Evolutionary conservation across 2,113 vertebrate species (phyloP), one percentile per base, ranked within the genome.

Genomic region (Neolamprologus modestus): DNA sequence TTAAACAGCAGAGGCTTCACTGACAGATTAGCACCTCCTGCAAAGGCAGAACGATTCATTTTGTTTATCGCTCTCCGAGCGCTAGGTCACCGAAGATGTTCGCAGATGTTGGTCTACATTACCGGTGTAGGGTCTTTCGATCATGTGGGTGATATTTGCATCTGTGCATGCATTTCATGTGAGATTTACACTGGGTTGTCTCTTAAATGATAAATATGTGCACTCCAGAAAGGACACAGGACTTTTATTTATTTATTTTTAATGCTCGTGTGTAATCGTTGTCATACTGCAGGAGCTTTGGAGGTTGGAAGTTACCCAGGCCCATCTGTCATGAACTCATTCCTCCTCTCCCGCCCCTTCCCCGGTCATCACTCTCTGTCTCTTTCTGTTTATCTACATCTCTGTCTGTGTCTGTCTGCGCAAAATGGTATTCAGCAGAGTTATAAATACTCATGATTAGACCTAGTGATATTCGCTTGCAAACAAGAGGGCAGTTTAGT

Each of bases 281-380:
- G 87, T 91, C 87, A 87, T 90, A 85, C 83, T 91, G 87, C 61
- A 78, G 87, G 84, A 93, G 90, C 83, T 90, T 50, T 88, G 76
- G 84, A 82, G 61, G 45, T 87, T 94, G 90, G 92, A 93, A 89
- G 71, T 53, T 79, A 37, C 82, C 87, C 88, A 87, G 86, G 61
- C 86, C 92, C 91, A 92, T 94, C 93, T 95, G 91, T 95, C 94
- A 89, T 84, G 82, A 89, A 85, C 87, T 88, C 84, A 83, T 88
- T 91, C 89, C 40, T 50, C 82, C 81, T 81, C 55, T 89, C 19
- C n/a, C 17, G 35, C 31, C 40, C 7, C 55, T 78, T 78, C 26
- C 45, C 26, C 26, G 16, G 45, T 78, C 28, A 78, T 78, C 26
- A 31, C 17, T 52, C 42, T 50, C 73, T 52, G 73, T 52, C 37